A percentile compares a stretch with the other conserved stretches of the same genome.
Evolutionary conservation across 2,888 invertebrate genomes (phyloP).

Genomic region (Chloromyia formosa): DNA sequence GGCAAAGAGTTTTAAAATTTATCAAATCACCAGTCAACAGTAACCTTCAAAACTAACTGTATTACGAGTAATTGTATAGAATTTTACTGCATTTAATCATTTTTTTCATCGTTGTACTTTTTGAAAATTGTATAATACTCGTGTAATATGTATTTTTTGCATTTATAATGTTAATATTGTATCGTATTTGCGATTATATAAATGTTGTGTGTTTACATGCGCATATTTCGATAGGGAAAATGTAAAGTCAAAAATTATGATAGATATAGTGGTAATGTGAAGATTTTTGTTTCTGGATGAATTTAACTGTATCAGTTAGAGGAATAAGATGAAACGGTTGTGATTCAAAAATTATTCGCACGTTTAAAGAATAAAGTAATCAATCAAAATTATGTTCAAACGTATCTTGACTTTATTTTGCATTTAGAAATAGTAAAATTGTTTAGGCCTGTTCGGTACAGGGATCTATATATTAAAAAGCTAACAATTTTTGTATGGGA

Average conservation of each 20-base stretch:
- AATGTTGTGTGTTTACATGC: background rate
- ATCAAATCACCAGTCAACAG: too few species aligned
- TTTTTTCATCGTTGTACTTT: background rate
- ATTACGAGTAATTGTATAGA: background rate
- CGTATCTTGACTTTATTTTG: background rate
- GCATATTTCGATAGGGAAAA: constrained; percentile 14
- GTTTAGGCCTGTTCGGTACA: too few species aligned
- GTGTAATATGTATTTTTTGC: constrained; percentile 20
- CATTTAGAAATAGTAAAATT: too few species aligned
- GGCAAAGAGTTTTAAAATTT: too few species aligned
- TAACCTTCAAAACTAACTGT: too few species aligned
- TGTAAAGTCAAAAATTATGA: too few species aligned
- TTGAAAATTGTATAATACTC: constrained; percentile 28
- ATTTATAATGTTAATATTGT: background rate
- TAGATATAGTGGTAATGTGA: too few species aligned
- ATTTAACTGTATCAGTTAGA: constrained; percentile 42
- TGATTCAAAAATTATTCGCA: constrained; percentile 20
- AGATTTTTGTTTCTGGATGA: constrained; percentile 15
- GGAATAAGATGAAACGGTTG: constrained; percentile 23
- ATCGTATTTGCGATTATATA: background rate
- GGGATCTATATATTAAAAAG: too few species aligned
- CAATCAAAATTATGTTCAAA: background rate
- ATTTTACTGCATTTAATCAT: background rate
- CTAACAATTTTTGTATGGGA: too few species aligned
- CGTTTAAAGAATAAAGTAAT: background rate